A percentile compares a stretch with the other conserved stretches of the same genome.
Evolutionary conservation across 1,140 invertebrate species (phyloP).

Genomic region (Globodera ellingtonae): DNA sequence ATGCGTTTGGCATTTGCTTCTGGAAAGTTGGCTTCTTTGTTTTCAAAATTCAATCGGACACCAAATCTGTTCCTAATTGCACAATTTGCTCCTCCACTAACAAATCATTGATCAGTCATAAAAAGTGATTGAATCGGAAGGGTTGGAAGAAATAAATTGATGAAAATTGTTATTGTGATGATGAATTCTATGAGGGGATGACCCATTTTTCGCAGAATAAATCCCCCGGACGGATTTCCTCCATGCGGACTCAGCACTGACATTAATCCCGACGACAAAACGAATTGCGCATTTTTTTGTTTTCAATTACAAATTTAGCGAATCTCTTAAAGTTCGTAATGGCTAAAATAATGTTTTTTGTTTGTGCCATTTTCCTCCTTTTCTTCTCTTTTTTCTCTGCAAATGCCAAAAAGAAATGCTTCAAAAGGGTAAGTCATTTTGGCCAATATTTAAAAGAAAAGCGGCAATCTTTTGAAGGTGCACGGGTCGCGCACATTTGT

Average conservation of each 20-base stretch:
- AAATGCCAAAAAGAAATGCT: neutral
- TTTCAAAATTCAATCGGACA: no score
- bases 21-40: no score
- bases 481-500: neutral
- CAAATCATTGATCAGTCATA: neutral
- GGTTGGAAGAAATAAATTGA: no score
- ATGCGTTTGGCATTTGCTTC: no score
- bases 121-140: neutral
- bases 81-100: neutral
- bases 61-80: no score
- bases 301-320: neutral
- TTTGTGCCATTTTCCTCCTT: neutral
- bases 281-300: neutral
- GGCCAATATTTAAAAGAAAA: no score
- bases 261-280: neutral
- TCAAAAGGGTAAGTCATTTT: neutral
- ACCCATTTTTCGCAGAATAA: neutral
- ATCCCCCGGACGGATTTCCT: neutral
- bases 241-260: no score
- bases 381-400: neutral
- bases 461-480: neutral
- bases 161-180: neutral
- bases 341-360: neutral
- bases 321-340: neutral
- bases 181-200: neutral